Conservation (phyloP, 2,888 invertebrate genomes). For the Physocephala rufipes region DNA sequence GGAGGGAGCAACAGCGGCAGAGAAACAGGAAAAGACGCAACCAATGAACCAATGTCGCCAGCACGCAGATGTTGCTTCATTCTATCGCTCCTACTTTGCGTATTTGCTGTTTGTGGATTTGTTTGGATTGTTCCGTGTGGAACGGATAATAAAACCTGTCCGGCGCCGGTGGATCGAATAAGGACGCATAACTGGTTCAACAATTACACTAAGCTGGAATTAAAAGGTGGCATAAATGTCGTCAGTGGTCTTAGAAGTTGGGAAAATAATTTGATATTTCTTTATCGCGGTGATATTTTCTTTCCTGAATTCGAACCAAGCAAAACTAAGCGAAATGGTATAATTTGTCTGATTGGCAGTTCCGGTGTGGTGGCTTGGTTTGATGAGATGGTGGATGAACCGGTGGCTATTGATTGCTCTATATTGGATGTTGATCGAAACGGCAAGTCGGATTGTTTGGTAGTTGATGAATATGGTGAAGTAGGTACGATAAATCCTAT, state of each 20-base stretch:
- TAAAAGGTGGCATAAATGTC: slow-evolving; percentile 76
- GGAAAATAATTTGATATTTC: slow-evolving; percentile 77
- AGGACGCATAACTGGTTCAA: slow-evolving; percentile 76
- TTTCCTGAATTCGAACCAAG: slow-evolving; percentile 68
- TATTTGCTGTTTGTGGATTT: slow-evolving; percentile 77
- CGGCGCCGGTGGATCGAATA: slow-evolving; percentile 68
- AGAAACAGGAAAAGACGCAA: slow-evolving; percentile 66
- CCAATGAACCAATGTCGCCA: slow-evolving; percentile 71
- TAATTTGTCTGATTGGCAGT: slow-evolving; percentile 75
- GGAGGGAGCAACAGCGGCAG: slow-evolving; percentile 46
- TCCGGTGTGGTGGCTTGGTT: slow-evolving; percentile 80
- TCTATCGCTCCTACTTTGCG: slow-evolving; percentile 75
- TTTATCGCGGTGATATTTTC: slow-evolving; percentile 76
- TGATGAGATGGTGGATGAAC: slow-evolving; percentile 74
- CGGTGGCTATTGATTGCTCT: slow-evolving; percentile 78
- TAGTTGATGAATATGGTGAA: slow-evolving; percentile 76
- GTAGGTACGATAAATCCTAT: slow-evolving; percentile 71
- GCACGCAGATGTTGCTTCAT: slow-evolving; percentile 75
- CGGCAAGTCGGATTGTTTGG: slow-evolving; percentile 77
- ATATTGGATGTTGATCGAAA: slow-evolving; percentile 78
- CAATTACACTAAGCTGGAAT: slow-evolving; percentile 74
- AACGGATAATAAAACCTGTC: slow-evolving; percentile 73
- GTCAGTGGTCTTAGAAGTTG: slow-evolving; percentile 73
- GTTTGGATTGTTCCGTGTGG: slow-evolving; percentile 81
- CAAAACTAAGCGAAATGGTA: slow-evolving; percentile 68